Evolutionary conservation across 2,888 invertebrate genomes (phyloP).

Genomic region (Hirudinaria manillensis): DNA sequence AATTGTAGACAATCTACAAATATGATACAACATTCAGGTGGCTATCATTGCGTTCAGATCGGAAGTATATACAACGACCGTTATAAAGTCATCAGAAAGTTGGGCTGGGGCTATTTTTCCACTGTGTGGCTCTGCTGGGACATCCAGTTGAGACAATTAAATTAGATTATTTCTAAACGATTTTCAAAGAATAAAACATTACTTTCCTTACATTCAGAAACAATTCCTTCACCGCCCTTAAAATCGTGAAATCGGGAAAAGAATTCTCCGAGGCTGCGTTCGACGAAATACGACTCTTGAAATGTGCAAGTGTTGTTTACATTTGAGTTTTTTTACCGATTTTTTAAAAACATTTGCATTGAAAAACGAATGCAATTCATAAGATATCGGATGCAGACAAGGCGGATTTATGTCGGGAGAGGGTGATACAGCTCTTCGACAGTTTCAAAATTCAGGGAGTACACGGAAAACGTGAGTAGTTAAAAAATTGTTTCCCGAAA

Average conservation of each 20-base stretch:
- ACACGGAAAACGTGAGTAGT: slow-evolving; percentile 24
- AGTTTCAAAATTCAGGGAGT: slow-evolving; percentile 25
- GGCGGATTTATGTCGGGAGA: slow-evolving; percentile 13
- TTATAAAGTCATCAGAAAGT: slow-evolving; percentile 30
- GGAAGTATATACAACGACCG: slow-evolving; percentile 31
- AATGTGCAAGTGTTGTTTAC: slow-evolving; percentile 22
- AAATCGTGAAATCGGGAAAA: slow-evolving; percentile 24
- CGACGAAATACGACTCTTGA: slow-evolving; percentile 29
- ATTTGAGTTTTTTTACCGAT: background rate
- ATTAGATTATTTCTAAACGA: background rate
- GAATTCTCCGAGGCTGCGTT: slow-evolving; percentile 30
- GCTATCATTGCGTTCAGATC: slow-evolving; percentile 31
- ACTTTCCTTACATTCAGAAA: background rate
- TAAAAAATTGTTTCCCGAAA: background rate
- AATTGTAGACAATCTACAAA: too few relatives aligned
- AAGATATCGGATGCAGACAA: slow-evolving; percentile 16
- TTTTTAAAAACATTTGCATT: background rate
- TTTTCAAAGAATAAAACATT: background rate
- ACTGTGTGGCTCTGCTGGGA: slow-evolving; percentile 34
- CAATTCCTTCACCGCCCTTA: slow-evolving; percentile 16
- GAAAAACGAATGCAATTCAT: background rate
- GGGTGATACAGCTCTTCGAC: slow-evolving; percentile 24
- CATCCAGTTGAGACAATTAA: slow-evolving; percentile 3
- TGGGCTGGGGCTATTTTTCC: slow-evolving; percentile 35
- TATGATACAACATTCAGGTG: slow-evolving; percentile 17